These are phyloP conservation scores for Drosophila hamatofila DNA, from an alignment of 2,888 invertebrate genomes.

Conservation along the genomic window DNA sequence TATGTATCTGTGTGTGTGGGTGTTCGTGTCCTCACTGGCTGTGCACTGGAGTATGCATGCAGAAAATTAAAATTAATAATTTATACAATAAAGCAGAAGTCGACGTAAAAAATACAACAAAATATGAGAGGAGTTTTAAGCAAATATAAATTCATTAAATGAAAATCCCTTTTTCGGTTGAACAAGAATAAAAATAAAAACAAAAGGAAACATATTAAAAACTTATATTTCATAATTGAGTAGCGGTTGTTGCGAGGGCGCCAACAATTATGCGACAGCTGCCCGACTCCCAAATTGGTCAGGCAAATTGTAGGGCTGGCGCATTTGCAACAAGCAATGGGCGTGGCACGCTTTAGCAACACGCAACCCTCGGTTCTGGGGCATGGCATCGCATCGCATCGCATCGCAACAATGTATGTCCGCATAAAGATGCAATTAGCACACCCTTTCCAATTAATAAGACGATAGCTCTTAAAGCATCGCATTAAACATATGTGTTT, in stretches of 20 bases:
- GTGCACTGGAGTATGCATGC: slow-evolving; percentile 81
- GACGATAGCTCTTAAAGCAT: background rate
- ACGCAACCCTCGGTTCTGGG: slow-evolving; percentile 33
- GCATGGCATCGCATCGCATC: background rate
- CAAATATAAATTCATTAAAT: slow-evolving; percentile 54
- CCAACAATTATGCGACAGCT: slow-evolving; percentile 62
- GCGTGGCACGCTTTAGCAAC: slow-evolving; percentile 54
- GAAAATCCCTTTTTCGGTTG: slow-evolving; percentile 41
- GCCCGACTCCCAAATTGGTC: slow-evolving; percentile 41
- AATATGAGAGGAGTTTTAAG: background rate
- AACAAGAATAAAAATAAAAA: slow-evolving; percentile 35
- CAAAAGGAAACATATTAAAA: slow-evolving; percentile 50
- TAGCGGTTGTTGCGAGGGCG: slow-evolving; percentile 52
- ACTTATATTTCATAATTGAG: slow-evolving; percentile 69
- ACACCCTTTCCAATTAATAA: slow-evolving; percentile 24
- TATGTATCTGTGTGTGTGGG: background rate
- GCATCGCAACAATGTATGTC: slow-evolving; percentile 20
- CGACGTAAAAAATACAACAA: slow-evolving; percentile 3
- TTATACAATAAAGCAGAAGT: slow-evolving; percentile 72
- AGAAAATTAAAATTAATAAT: slow-evolving; percentile 84
- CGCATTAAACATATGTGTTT: background rate
- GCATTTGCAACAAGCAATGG: slow-evolving; percentile 44
- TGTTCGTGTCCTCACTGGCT: slow-evolving; percentile 36
- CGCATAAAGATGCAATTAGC: slow-evolving; percentile 31
- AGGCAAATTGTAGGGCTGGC: slow-evolving; percentile 62